Evolutionary conservation across 2,888 invertebrate species (phyloP).

Genomic region (Vanessa cardui): DNA sequence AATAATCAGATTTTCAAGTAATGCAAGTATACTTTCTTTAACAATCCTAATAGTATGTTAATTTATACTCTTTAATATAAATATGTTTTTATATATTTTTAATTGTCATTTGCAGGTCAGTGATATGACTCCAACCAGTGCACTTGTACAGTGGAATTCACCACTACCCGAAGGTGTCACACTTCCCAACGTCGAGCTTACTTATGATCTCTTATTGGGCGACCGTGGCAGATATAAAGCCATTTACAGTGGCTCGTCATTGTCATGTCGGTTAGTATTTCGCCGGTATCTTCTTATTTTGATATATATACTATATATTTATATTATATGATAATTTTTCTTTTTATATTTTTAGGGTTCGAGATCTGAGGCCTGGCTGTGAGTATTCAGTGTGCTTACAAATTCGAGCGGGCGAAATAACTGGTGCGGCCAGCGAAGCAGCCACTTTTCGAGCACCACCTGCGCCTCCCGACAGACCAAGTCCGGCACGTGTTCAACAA

Average conservation of each 20-base stretch:
- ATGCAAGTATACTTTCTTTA: background rate
- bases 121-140: slow-evolving; percentile 92
- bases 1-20: background rate
- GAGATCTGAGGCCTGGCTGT: slow-evolving; percentile 93
- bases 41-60: background rate
- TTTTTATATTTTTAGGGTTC: slow-evolving; percentile 76
- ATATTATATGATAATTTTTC: background rate
- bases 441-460: slow-evolving; percentile 91
- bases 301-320: too few species aligned
- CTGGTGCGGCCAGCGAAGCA: slow-evolving; percentile 89
- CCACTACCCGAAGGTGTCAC: slow-evolving; percentile 76
- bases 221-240: slow-evolving; percentile 93
- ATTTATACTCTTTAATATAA: too few species aligned
- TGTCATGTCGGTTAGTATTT: slow-evolving; percentile 85
- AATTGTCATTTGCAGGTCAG: slow-evolving; percentile 87
- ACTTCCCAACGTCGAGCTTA: slow-evolving; percentile 82
- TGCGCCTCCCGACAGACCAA: slow-evolving; percentile 89
- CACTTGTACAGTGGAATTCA: slow-evolving; percentile 92
- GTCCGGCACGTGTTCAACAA: slow-evolving; percentile 88
- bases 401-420: slow-evolving; percentile 88
- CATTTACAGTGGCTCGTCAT: slow-evolving; percentile 90
- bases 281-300: background rate
- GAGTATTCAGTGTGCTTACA: slow-evolving; percentile 92
- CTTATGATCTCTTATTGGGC: slow-evolving; percentile 91
- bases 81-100: too few species aligned